Conservation (phyloP, 2,113 vertebrate species). For the Melanostigma gelatinosum region DNA sequence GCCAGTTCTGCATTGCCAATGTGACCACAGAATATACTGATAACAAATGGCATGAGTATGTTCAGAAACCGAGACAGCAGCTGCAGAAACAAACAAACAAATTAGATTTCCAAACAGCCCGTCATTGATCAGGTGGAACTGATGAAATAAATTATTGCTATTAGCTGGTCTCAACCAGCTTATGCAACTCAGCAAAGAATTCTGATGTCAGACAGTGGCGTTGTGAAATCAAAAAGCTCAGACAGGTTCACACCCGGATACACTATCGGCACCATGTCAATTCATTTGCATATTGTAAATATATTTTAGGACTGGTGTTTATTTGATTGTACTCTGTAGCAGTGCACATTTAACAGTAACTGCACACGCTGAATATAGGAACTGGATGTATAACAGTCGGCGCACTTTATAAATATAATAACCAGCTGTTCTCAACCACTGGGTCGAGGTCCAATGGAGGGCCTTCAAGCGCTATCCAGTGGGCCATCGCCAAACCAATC, state of each 20-base stretch:
- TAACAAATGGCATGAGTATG: constrained; percentile 89
- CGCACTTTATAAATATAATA: not conserved
- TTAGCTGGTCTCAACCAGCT: not conserved
- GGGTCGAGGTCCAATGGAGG: no score
- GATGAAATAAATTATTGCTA: not conserved
- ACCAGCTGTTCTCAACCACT: no score
- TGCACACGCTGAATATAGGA: not conserved
- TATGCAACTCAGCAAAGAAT: constrained; percentile 1
- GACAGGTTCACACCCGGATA: not conserved
- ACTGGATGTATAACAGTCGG: not conserved
- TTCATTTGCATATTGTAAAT: not conserved
- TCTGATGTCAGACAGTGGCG: not conserved
- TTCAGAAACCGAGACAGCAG: constrained; percentile 88
- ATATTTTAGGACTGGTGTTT: not conserved
- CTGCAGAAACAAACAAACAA: constrained; percentile 71
- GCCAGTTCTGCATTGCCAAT: constrained; percentile 92
- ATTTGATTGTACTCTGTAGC: not conserved
- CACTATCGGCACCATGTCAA: not conserved
- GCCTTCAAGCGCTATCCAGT: no score
- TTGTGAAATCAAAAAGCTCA: constrained; percentile 20
- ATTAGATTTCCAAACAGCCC: not conserved
- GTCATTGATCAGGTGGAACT: constrained; percentile 6
- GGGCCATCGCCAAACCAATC: not conserved
- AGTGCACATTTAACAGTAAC: not conserved
- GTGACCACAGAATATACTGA: constrained; percentile 93